Conservation (phyloP, 2,888 invertebrate genomes). For the Elysia crispata region DNA sequence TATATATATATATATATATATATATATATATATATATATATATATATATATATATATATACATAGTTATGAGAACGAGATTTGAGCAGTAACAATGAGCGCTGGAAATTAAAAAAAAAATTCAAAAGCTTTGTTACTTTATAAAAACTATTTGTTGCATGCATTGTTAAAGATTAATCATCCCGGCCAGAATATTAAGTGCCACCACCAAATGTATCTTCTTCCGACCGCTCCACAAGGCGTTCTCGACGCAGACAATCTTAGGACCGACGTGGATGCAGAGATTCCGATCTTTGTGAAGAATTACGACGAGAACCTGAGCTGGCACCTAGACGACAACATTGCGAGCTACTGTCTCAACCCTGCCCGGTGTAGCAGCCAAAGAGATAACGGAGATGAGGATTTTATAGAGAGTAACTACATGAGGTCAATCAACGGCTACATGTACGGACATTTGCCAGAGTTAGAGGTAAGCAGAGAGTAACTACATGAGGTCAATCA, state of each 20-base stretch:
- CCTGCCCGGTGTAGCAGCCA: conserved; percentile 54
- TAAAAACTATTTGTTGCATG: no score
- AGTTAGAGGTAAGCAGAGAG: conserved; percentile 47
- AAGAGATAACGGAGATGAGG: conserved; percentile 48
- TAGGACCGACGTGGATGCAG: conserved; percentile 57
- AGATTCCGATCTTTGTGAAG: conserved; percentile 59
- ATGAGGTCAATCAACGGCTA: conserved; percentile 64
- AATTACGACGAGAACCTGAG: conserved; percentile 60
- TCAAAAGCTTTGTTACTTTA: no score
- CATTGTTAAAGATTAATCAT: no score
- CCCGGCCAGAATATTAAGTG: no score
- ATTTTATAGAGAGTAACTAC: conserved; percentile 56
- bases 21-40: no score
- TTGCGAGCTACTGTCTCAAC: conserved; percentile 53
- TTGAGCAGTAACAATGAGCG: no score
- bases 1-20: no score
- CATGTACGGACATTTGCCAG: conserved; percentile 59
- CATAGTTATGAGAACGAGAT: no score
- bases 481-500: conserved; percentile 61
- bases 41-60: no score
- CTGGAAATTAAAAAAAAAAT: no score
- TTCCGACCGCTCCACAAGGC: conserved; percentile 9
- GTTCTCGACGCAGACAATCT: conserved; percentile 36
- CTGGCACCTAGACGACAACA: conserved; percentile 55
- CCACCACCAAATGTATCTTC: background rate